Percentiles rank a stretch among this genome's conserved stretches.
Conservation (phyloP, 1,140 invertebrate genomes). For the Panonychus citri region DNA sequence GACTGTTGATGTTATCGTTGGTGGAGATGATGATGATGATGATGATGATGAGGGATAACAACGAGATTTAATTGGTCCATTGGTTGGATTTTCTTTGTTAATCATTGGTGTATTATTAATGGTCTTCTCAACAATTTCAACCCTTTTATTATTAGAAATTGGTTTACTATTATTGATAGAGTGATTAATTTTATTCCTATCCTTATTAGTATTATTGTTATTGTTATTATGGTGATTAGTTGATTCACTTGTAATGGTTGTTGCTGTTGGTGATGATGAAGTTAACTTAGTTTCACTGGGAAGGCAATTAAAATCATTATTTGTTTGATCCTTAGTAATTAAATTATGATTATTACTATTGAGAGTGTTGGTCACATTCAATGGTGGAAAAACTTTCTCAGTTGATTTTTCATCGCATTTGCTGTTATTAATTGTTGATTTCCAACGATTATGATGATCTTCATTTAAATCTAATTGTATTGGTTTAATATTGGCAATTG, state of each 20-base stretch:
- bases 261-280: not conserved
- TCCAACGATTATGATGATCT: not conserved
- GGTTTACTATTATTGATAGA: not conserved
- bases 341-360: not conserved
- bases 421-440: not conserved
- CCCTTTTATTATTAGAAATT: not conserved
- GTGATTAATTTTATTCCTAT: not conserved
- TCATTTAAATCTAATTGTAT: not conserved
- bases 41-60: no score
- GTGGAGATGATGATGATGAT: no score
- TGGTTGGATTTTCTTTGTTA: not conserved
- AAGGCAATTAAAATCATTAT: not conserved
- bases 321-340: not conserved
- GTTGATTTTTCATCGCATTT: no score
- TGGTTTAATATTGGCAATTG: slow-evolving; percentile 6
- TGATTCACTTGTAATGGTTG: no score
- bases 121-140: not conserved
- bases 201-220: no score
- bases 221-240: no score
- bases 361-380: not conserved
- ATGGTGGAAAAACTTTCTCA: not conserved
- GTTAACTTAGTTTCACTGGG: not conserved
- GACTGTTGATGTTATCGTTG: no score
- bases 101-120: not conserved
- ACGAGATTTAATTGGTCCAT: not conserved